Conservation (phyloP, 1,140 invertebrate species). For the Muscidifurax raptorellus region DNA sequence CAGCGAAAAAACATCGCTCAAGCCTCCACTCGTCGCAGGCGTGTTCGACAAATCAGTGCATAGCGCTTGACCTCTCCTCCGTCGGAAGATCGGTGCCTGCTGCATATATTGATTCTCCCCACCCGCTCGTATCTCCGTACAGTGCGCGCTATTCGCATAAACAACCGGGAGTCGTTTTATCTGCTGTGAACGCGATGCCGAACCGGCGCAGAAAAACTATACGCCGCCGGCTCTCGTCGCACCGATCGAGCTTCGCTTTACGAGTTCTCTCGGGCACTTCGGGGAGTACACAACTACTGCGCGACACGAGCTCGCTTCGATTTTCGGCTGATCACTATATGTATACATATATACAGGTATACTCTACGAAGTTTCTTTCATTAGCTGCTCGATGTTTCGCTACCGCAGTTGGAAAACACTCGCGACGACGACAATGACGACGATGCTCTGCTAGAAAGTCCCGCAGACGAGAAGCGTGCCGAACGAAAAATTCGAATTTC, state of each 20-base stretch:
- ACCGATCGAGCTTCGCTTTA: not conserved
- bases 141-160: not conserved
- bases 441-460: not conserved
- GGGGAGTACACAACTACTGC: conserved; percentile 18
- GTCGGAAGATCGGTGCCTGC: too few relatives aligned
- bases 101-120: not conserved
- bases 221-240: not conserved
- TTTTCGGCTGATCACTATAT: not conserved
- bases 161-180: not conserved
- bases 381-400: too few relatives aligned
- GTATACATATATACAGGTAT: too few relatives aligned
- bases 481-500: not conserved
- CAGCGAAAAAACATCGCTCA: not conserved
- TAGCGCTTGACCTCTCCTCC: not conserved
- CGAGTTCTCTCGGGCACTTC: conserved; percentile 23
- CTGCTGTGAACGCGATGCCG: not conserved
- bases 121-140: not conserved
- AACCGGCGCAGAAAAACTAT: not conserved
- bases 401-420: not conserved
- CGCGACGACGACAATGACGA: not conserved
- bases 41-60: too few relatives aligned
- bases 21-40: not conserved
- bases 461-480: not conserved
- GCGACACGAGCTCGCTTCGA: too few relatives aligned
- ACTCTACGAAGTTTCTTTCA: not conserved